Percentiles rank a stretch among this genome's conserved stretches.
Conservation (phyloP, 2,888 invertebrate genomes). For the Polydrusus cervinus region DNA sequence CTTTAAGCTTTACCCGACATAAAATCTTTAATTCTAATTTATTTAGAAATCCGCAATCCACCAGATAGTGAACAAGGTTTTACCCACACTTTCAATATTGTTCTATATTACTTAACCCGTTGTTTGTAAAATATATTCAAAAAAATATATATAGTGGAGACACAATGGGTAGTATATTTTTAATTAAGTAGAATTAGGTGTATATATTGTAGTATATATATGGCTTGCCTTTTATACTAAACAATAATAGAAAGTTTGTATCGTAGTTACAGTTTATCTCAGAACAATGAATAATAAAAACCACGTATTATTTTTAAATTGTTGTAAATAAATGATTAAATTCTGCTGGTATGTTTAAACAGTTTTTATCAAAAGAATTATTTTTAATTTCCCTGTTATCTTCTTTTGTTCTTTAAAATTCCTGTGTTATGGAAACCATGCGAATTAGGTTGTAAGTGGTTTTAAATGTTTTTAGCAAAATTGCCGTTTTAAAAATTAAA, state of each 20-base stretch:
- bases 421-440: conserved; percentile 4
- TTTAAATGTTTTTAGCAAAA: conserved; percentile 22
- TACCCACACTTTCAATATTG: conserved; percentile 40
- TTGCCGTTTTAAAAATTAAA: conserved; percentile 5
- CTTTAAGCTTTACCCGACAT: not conserved
- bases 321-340: conserved; percentile 1
- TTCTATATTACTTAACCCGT: conserved; percentile 10
- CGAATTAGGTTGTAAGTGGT: conserved; percentile 9
- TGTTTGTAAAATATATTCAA: conserved; percentile 21
- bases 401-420: conserved; percentile 6
- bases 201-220: too few relatives aligned
- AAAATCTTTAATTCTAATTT: not conserved
- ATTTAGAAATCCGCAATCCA: conserved; percentile 11
- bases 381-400: conserved; percentile 19
- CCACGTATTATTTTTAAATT: conserved; percentile 18
- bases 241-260: conserved; percentile 40
- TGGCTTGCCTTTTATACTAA: conserved; percentile 21
- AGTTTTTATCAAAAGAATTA: conserved; percentile 1
- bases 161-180: conserved; percentile 29
- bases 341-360: conserved; percentile 14
- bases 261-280: conserved; percentile 37
- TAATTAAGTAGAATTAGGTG: conserved; percentile 6
- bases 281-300: conserved; percentile 28
- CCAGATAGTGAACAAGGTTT: conserved; percentile 13
- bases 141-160: conserved; percentile 10